Base-by-base conservation (phyloP, 1,140 invertebrate genomes). In the Rhynchophorus ferrugineus region DNA sequence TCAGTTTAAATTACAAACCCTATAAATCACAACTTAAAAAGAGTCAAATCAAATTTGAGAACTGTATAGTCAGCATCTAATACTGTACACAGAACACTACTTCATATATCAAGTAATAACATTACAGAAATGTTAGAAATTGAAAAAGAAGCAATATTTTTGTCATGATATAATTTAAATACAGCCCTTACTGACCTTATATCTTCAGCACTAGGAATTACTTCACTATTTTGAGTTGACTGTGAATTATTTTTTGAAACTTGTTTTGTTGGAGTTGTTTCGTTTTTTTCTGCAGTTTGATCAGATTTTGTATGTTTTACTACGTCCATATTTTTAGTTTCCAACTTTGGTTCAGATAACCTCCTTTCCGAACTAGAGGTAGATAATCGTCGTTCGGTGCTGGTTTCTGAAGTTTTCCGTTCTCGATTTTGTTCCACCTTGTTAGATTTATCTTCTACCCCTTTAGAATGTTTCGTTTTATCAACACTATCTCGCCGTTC, bases 161-260 rank as follows among this genome's bases (percentile, higher is more conserved):
- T n/a, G n/a, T n/a, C n/a, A n/a, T n/a, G n/a, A n/a, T n/a, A n/a
- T n/a, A n/a, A n/a, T n/a, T n/a, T n/a, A n/a, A n/a, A n/a, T n/a
- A n/a, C n/a, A n/a, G n/a, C n/a, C n/a, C n/a, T n/a, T n/a, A n/a
- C n/a, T n/a, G n/a, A 49, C 43, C 51, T 46, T 34, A 56, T 49
- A 38, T 62, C 49, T 42, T 54, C 52, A 8, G 44, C 50, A 36
- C 47, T 60, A 2, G 52, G 51, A n/a, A 47, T 44, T 36, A 19
- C 36, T 13, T 44, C 34, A 35, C n/a, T 19, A n/a, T 44, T 48
- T 6, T 41, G 35, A 3, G 19, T 11, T 20, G 42, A 9, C 9
- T 21, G 17, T 9, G 41, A 42, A 29, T 19, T 2, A 8, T 17
- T 7, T 1, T 8, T 18, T 13, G 8, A 13, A n/a, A 16, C 2